phyloP scores from a whole-genome alignment of 2,797 vertebrate species.

The Chaetophractus vellerosus region DNA sequence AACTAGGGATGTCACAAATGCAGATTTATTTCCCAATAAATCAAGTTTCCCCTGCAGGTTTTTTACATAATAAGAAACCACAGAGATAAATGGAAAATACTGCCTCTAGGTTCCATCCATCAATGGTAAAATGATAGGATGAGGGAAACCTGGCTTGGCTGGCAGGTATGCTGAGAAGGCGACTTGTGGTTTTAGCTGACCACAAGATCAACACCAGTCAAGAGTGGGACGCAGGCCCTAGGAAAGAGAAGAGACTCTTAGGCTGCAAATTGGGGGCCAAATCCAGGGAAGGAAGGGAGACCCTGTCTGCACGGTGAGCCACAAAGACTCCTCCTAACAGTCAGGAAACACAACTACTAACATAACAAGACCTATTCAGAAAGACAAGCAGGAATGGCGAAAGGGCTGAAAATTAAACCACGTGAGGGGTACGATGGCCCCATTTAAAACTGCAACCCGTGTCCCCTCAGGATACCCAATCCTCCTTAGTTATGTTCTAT shows the following conservation, averaged over 20 bases:
- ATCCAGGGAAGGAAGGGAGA: neutral
- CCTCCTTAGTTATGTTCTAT: neutral
- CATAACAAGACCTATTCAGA: neutral
- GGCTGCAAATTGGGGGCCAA: neutral
- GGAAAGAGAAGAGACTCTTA: neutral
- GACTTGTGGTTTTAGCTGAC: neutral
- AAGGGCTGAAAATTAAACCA: constrained; percentile 24
- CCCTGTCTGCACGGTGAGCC: neutral
- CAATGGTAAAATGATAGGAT: neutral
- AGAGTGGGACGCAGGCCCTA: neutral
- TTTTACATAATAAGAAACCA: constrained; percentile 68
- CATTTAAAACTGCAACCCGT: neutral
- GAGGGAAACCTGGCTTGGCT: neutral
- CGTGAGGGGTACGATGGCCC: neutral
- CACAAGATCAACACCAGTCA: neutral
- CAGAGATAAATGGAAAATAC: constrained; percentile 27
- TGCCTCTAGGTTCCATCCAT: neutral
- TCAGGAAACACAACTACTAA: neutral
- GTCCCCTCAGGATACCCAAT: neutral
- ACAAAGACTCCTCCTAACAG: neutral
- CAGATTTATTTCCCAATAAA: constrained; percentile 64
- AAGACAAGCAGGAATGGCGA: neutral
- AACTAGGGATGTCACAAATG: constrained; percentile 37
- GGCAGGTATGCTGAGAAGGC: neutral
- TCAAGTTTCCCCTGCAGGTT: neutral